Evolutionary conservation across 2,888 invertebrate species (phyloP).

Genomic region (Noctua janthina): DNA sequence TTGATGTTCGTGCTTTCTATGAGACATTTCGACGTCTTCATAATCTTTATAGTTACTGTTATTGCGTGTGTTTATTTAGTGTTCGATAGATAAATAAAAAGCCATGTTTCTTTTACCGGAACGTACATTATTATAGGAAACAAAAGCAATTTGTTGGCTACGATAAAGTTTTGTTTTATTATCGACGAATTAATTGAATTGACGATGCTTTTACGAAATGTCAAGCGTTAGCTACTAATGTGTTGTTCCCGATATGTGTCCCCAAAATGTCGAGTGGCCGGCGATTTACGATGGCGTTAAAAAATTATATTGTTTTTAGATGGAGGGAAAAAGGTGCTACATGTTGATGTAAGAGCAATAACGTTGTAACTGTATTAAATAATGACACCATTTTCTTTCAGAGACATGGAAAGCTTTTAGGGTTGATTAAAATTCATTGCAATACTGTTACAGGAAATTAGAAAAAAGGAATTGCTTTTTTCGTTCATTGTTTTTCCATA

Average conservation of each 20-base stretch:
- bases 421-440: conserved; percentile 51
- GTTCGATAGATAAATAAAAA: conserved; percentile 41
- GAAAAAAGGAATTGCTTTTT: conserved; percentile 16
- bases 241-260: conserved; percentile 30
- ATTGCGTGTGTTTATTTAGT: conserved; percentile 28
- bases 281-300: conserved; percentile 50
- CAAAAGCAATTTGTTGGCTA: conserved; percentile 55
- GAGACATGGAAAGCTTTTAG: conserved; percentile 56
- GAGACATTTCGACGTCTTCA: conserved; percentile 36
- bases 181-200: conserved; percentile 62
- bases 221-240: conserved; percentile 42
- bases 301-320: conserved; percentile 51
- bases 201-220: conserved; percentile 53
- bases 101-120: conserved; percentile 5
- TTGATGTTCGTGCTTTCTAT: conserved; percentile 31
- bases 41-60: conserved; percentile 43
- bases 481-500: not conserved
- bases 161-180: conserved; percentile 55
- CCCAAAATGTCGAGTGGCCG: conserved; percentile 29
- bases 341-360: conserved; percentile 38
- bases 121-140: conserved; percentile 13
- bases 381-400: conserved; percentile 49
- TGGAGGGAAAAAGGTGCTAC: conserved; percentile 32
- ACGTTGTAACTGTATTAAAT: conserved; percentile 50
- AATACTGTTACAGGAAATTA: conserved; percentile 38